Conservation (phyloP, 1,140 invertebrate genomes). For the Pemphigus obesinymphae region DNA sequence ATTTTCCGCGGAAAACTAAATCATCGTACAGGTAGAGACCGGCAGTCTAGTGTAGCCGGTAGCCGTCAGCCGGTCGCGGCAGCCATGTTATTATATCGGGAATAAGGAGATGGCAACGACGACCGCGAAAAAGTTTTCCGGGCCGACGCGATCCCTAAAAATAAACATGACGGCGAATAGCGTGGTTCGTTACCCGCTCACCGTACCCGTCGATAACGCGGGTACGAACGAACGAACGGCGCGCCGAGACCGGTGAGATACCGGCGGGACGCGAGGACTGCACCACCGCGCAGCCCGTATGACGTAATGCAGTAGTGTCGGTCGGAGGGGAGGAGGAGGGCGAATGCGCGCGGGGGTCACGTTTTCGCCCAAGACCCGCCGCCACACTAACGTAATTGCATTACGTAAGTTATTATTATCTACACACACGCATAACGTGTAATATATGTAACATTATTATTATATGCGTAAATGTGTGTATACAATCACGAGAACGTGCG, state of each 20-base stretch:
- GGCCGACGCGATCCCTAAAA: background rate
- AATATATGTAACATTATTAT: too few species aligned
- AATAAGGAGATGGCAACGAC: background rate
- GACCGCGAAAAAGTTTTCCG: background rate
- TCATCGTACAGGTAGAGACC: too few species aligned
- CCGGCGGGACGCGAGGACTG: background rate
- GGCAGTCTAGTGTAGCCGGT: too few species aligned
- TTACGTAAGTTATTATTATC: slow-evolving; percentile 22
- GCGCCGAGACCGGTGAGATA: background rate
- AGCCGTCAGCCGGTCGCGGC: too few species aligned
- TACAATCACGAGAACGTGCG: background rate
- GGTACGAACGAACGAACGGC: too few species aligned
- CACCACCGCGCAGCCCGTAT: background rate
- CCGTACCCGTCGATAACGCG: too few species aligned
- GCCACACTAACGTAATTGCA: background rate
- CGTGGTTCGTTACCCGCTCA: too few species aligned
- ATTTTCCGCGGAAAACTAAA: too few species aligned
- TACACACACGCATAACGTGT: background rate
- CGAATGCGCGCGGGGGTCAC: background rate
- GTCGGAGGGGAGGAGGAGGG: background rate
- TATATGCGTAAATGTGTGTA: background rate
- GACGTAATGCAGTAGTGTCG: background rate
- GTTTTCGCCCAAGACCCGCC: slow-evolving; percentile 2
- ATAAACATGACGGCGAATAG: background rate
- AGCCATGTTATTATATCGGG: too few species aligned